These are phyloP conservation scores for Scortum barcoo DNA, from an alignment of 2,113 vertebrate species.

Conservation along the genomic window DNA sequence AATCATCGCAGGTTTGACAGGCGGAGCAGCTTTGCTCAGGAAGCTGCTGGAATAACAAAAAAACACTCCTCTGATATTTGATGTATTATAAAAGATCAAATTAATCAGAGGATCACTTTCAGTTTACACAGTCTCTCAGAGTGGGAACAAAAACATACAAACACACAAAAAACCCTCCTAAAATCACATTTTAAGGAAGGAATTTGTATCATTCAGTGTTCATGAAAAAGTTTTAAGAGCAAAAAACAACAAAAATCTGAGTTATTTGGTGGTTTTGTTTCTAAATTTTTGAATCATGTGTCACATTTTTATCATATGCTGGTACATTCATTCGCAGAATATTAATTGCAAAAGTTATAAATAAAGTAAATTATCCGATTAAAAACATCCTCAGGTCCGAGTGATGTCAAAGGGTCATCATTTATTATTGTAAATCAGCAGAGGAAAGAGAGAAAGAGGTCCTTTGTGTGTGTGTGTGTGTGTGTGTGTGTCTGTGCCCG, in stretches of 20 bases:
- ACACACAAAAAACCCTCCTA: neutral
- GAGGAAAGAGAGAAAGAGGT: neutral
- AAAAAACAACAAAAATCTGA: neutral
- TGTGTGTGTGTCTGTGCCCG: constrained; percentile 7
- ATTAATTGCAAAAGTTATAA: constrained; percentile 12
- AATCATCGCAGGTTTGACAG: too few species aligned
- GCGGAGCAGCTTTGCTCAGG: too few species aligned
- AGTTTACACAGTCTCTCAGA: too few species aligned
- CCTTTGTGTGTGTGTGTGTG: constrained; percentile 30
- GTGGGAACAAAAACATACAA: neutral
- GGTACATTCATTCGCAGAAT: neutral
- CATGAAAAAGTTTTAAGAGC: too few species aligned
- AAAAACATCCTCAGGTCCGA: constrained; percentile 55
- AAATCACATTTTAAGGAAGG: neutral
- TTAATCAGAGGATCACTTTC: too few species aligned
- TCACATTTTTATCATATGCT: neutral
- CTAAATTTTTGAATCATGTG: neutral
- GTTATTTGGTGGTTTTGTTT: neutral
- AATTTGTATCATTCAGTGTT: too few species aligned
- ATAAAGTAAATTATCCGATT: constrained; percentile 22
- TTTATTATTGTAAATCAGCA: constrained; percentile 23
- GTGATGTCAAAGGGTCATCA: neutral
- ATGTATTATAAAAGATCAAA: too few species aligned
- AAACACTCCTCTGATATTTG: too few species aligned
- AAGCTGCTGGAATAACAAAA: too few species aligned